These are phyloP conservation scores for Gortyna flavago DNA, from an alignment of 2,888 invertebrate genomes.

Conservation along the genomic window DNA sequence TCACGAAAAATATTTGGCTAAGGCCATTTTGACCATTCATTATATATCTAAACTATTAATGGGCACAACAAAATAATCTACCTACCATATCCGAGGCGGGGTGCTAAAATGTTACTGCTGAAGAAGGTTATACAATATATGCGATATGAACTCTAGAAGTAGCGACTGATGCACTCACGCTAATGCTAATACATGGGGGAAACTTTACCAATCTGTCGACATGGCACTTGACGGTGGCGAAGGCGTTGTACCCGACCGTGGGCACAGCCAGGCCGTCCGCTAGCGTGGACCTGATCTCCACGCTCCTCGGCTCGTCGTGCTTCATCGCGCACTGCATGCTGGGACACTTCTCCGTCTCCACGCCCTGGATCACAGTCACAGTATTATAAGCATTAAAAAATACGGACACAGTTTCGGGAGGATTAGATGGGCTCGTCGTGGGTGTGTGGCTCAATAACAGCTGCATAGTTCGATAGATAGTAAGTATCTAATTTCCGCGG, in stretches of 20 bases:
- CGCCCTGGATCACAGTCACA: constrained; percentile 91
- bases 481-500: background rate
- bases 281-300: constrained; percentile 93
- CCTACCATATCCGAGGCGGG: background rate
- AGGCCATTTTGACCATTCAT: background rate
- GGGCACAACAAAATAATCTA: background rate
- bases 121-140: background rate
- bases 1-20: background rate
- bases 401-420: background rate
- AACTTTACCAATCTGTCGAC: constrained; percentile 94
- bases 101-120: background rate
- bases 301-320: constrained; percentile 92
- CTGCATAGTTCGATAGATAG: background rate
- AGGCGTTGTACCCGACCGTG: constrained; percentile 96
- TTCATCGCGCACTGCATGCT: constrained; percentile 94
- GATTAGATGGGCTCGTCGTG: background rate
- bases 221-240: constrained; percentile 92
- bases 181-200: background rate
- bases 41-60: no score
- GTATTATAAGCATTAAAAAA: background rate
- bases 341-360: constrained; percentile 97
- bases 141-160: background rate
- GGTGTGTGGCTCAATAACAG: background rate
- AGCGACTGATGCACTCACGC: no score
- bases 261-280: constrained; percentile 98